These are phyloP conservation scores for Suncus etruscus DNA, from an alignment of 2,113 vertebrate species.

Conservation along the genomic window DNA sequence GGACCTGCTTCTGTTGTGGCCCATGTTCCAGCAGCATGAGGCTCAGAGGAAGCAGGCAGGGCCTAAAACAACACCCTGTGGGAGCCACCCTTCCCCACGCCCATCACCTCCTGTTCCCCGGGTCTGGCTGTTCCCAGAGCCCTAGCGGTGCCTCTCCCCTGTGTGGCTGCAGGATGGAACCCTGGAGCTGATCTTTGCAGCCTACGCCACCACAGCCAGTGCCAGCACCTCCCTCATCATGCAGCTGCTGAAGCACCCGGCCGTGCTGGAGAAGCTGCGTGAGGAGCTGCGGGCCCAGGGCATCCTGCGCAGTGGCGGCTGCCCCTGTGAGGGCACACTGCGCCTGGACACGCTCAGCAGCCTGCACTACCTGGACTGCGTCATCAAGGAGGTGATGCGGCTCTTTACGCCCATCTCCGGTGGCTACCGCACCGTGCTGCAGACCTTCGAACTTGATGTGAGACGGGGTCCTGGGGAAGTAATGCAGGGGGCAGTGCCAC, in stretches of 20 bases:
- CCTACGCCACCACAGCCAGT: conserved; percentile 97
- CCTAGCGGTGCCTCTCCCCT: fast-evolving
- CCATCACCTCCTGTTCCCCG: background rate
- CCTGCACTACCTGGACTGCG: conserved; percentile 97
- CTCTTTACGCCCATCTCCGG: conserved; percentile 97
- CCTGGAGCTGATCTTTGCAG: conserved; percentile 97
- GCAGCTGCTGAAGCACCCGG: conserved; percentile 96
- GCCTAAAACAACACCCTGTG: background rate
- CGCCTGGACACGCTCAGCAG: conserved; percentile 91
- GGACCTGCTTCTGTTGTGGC: background rate
- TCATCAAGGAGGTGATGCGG: conserved; percentile 98
- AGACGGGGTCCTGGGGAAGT: conserved; percentile 79
- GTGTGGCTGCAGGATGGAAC: conserved; percentile 91
- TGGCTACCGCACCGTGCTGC: conserved; percentile 95
- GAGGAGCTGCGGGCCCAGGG: conserved; percentile 94
- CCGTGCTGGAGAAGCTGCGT: conserved; percentile 94
- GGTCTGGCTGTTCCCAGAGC: too few species aligned
- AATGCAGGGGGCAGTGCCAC: background rate
- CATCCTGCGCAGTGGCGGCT: conserved; percentile 94
- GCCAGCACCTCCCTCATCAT: conserved; percentile 98
- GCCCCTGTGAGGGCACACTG: conserved; percentile 93
- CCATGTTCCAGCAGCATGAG: background rate
- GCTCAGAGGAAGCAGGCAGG: background rate
- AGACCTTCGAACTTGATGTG: conserved; percentile 98
- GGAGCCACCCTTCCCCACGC: too few species aligned